phyloP scores from a whole-genome alignment of 2,113 vertebrate species.

The Gulo gulo region DNA sequence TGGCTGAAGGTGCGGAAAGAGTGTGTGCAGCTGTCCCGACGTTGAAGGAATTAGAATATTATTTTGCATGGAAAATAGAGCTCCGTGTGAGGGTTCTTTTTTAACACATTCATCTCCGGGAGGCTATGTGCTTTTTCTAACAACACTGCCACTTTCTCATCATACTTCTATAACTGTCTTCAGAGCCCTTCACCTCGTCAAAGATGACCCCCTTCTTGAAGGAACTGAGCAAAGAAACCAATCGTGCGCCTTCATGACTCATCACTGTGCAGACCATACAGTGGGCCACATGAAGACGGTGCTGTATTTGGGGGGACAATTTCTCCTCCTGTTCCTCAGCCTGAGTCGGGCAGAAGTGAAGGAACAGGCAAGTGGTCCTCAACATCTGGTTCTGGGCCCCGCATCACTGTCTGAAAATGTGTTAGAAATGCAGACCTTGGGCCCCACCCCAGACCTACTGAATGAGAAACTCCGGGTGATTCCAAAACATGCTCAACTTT shows the following conservation, averaged over 20 bases:
- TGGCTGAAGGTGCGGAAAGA: background rate
- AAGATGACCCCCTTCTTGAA: background rate
- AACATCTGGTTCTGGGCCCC: background rate
- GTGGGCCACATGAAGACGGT: rapidly evolving
- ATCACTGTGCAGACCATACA: background rate
- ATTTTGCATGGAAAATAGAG: background rate
- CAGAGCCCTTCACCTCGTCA: background rate
- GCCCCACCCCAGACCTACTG: background rate
- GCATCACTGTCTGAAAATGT: background rate
- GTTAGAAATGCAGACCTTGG: background rate
- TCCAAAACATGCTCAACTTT: background rate
- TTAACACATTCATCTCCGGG: background rate
- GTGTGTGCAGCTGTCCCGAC: background rate
- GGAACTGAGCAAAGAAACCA: background rate
- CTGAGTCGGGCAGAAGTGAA: background rate
- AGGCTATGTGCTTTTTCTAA: background rate
- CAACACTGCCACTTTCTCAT: background rate
- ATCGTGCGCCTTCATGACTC: rapidly evolving
- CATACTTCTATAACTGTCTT: background rate
- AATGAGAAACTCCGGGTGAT: background rate
- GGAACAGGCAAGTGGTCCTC: background rate
- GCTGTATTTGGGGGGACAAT: background rate
- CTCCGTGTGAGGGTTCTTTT: background rate
- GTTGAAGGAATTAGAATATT: background rate
- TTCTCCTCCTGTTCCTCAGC: background rate